Evolutionary conservation across 2,113 vertebrate species (phyloP).

Genomic region (Setophaga petechia): DNA sequence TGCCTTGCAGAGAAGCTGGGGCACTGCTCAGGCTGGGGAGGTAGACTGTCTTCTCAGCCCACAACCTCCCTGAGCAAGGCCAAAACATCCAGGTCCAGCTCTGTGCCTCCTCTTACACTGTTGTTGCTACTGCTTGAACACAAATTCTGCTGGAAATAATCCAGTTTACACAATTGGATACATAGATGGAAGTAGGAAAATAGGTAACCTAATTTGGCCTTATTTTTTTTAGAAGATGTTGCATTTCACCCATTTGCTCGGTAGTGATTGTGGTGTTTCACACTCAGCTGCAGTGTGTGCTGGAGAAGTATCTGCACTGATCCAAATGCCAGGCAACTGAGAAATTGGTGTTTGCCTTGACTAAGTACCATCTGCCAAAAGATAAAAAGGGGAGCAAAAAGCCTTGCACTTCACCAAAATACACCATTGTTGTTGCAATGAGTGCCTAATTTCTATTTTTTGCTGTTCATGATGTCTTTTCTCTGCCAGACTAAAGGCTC

Average conservation of each 20-base stretch:
- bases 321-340: background rate
- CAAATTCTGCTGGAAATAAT: background rate
- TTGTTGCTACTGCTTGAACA: background rate
- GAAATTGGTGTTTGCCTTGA: background rate
- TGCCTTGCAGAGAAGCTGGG: background rate
- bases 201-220: background rate
- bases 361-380: background rate
- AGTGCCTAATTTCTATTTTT: background rate
- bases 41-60: background rate
- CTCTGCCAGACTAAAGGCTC: background rate
- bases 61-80: background rate
- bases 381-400: background rate
- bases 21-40: background rate
- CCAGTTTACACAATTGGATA: background rate
- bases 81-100: background rate
- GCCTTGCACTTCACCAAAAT: background rate
- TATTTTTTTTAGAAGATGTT: background rate
- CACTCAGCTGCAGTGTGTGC: background rate
- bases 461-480: background rate
- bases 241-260: rapidly evolving
- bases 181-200: background rate
- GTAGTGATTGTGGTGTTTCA: background rate
- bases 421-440: background rate
- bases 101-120: background rate
- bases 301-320: background rate